A percentile compares a stretch with the other conserved stretches of the same genome.
Conservation (phyloP, 1,140 invertebrate species). For the Hycleus phaleratus region DNA sequence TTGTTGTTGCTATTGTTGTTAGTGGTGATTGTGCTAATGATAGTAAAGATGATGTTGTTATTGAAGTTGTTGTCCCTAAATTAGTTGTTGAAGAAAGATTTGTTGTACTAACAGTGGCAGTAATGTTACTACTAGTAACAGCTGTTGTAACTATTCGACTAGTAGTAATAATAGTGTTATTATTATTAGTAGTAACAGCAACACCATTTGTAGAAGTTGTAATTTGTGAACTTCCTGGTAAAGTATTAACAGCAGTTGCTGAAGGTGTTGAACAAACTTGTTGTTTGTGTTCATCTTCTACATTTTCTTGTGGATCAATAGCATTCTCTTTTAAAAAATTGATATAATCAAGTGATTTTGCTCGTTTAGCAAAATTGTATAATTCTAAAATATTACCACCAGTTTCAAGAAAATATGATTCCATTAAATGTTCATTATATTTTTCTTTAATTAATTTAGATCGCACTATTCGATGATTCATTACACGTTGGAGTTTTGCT, state of each 20-base stretch:
- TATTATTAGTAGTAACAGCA: too few relatives aligned
- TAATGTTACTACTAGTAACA: too few relatives aligned
- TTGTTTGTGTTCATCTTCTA: slow-evolving; percentile 40
- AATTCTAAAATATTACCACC: slow-evolving; percentile 85
- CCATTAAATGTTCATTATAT: slow-evolving; percentile 73
- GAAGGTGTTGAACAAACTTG: slow-evolving; percentile 27
- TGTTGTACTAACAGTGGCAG: too few relatives aligned
- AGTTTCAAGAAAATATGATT: slow-evolving; percentile 76
- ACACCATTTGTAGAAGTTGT: background rate
- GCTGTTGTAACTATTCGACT: too few relatives aligned
- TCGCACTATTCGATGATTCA: slow-evolving; percentile 37
- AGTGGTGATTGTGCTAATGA: slow-evolving; percentile 33
- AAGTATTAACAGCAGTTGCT: slow-evolving; percentile 33
- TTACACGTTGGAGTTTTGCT: slow-evolving; percentile 35
- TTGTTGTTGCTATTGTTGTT: slow-evolving; percentile 11
- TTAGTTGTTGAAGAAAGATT: too few relatives aligned
- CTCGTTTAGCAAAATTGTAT: slow-evolving; percentile 69
- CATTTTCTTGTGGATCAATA: slow-evolving; percentile 60
- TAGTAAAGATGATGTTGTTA: slow-evolving; percentile 31
- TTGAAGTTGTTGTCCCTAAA: slow-evolving; percentile 19
- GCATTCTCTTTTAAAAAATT: slow-evolving; percentile 67
- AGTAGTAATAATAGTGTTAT: too few relatives aligned
- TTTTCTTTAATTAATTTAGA: slow-evolving; percentile 42
- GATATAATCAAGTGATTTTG: slow-evolving; percentile 61
- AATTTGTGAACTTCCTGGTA: slow-evolving; percentile 30